These are phyloP conservation scores for Macrobrachium rosenbergii DNA, from an alignment of 1,140 invertebrate species.

Conservation along the genomic window DNA sequence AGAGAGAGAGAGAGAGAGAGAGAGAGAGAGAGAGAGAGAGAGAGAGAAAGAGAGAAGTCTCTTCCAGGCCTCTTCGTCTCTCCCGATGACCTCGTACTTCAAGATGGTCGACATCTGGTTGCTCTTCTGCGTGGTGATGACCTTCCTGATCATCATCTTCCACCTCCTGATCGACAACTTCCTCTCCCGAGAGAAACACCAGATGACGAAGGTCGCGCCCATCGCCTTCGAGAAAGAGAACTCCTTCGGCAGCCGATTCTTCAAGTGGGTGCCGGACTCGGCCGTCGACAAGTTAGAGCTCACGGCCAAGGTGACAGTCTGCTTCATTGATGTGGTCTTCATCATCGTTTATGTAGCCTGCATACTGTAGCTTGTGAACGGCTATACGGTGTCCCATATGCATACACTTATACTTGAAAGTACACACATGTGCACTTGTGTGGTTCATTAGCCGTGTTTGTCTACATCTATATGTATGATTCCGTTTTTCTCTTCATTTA, in stretches of 20 bases:
- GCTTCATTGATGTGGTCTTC: too few species aligned
- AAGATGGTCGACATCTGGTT: slow-evolving; percentile 56
- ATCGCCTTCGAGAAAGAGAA: background rate
- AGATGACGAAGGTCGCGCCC: slow-evolving; percentile 8
- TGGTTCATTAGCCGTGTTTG: background rate
- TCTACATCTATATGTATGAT: background rate
- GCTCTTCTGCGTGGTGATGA: slow-evolving; percentile 50
- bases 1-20: background rate
- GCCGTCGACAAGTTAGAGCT: background rate
- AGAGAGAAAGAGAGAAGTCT: background rate
- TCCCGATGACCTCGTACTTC: slow-evolving; percentile 55
- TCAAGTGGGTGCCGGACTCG: background rate
- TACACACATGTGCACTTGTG: background rate
- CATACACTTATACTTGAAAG: background rate
- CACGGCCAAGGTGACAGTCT: background rate
- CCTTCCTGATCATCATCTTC: slow-evolving; percentile 51
- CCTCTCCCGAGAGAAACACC: background rate
- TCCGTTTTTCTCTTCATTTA: background rate
- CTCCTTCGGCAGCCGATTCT: background rate
- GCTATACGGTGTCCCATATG: background rate
- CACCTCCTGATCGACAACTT: slow-evolving; percentile 49
- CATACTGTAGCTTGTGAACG: background rate
- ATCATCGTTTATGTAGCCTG: too few species aligned
- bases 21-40: background rate
- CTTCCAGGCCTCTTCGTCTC: slow-evolving; percentile 37